phyloP scores from a whole-genome alignment of 2,113 vertebrate genomes.

The Lophius piscatorius region DNA sequence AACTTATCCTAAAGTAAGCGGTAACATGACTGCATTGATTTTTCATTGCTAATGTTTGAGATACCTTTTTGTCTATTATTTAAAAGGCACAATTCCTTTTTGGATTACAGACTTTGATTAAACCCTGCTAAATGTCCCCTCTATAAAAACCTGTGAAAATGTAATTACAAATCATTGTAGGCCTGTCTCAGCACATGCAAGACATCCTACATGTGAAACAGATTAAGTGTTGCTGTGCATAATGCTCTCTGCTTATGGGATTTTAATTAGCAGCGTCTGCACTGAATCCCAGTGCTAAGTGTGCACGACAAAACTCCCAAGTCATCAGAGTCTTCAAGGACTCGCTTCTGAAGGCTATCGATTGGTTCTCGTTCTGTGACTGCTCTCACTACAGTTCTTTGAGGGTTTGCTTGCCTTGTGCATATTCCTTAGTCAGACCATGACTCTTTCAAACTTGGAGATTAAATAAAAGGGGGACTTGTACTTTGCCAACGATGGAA shows the following conservation, averaged over 20 bases:
- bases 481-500: conserved; percentile 5
- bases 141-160: conserved; percentile 30
- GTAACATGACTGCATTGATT: background rate
- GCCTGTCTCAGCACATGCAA: conserved; percentile 19
- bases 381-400: conserved; percentile 1
- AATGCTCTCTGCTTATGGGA: conserved; percentile 12
- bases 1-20: too few species aligned
- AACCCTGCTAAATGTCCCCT: conserved; percentile 22
- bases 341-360: conserved; percentile 12
- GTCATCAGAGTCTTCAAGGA: conserved; percentile 24
- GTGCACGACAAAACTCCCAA: conserved; percentile 18
- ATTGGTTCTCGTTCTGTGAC: conserved; percentile 24
- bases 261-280: conserved; percentile 41
- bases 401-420: conserved; percentile 4
- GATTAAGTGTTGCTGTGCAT: conserved; percentile 28
- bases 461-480: conserved; percentile 3
- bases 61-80: background rate
- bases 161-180: background rate
- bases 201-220: background rate
- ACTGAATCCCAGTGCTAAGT: conserved; percentile 1
- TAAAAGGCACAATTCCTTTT: background rate
- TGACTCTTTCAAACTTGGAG: conserved; percentile 18
- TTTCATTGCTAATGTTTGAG: too few species aligned
- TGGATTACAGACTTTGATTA: conserved; percentile 3
- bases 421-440: conserved; percentile 9